phyloP scores from a whole-genome alignment of 2,888 invertebrate genomes.

The Clitarchus hookeri region DNA sequence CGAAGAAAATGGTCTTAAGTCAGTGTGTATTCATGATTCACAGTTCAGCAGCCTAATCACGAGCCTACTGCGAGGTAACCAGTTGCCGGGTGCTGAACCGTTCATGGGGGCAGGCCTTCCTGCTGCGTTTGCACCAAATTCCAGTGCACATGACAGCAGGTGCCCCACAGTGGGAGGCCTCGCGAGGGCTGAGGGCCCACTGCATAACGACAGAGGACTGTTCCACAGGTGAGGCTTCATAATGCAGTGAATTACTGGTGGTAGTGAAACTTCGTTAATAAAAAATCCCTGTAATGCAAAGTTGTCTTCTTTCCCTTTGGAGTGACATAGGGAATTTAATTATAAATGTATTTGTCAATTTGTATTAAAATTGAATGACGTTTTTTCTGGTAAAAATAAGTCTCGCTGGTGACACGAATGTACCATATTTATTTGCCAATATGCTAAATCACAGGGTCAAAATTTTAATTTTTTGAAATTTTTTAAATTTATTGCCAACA shows the following conservation, averaged over 20 bases:
- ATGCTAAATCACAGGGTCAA: too few relatives aligned
- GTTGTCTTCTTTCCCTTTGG: too few relatives aligned
- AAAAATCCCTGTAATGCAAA: too few relatives aligned
- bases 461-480: too few relatives aligned
- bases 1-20: background rate
- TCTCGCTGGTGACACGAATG: too few relatives aligned
- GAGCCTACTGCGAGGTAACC: conserved; percentile 44
- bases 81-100: conserved; percentile 35
- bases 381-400: too few relatives aligned
- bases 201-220: conserved; percentile 54
- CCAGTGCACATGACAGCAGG: background rate
- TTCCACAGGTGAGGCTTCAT: conserved; percentile 50
- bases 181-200: conserved; percentile 59
- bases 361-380: too few relatives aligned
- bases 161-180: conserved; percentile 51
- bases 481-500: too few relatives aligned
- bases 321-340: too few relatives aligned
- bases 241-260: background rate
- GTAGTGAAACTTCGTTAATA: too few relatives aligned
- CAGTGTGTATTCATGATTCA: background rate
- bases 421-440: too few relatives aligned
- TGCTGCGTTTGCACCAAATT: conserved; percentile 30
- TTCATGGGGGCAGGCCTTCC: conserved; percentile 29
- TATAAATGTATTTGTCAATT: too few relatives aligned
- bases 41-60: conserved; percentile 53